A percentile compares a stretch with the other conserved stretches of the same genome.
These are phyloP conservation scores for Bucorvus abyssinicus DNA, from an alignment of 2,797 vertebrate genomes.

Conservation along the genomic window DNA sequence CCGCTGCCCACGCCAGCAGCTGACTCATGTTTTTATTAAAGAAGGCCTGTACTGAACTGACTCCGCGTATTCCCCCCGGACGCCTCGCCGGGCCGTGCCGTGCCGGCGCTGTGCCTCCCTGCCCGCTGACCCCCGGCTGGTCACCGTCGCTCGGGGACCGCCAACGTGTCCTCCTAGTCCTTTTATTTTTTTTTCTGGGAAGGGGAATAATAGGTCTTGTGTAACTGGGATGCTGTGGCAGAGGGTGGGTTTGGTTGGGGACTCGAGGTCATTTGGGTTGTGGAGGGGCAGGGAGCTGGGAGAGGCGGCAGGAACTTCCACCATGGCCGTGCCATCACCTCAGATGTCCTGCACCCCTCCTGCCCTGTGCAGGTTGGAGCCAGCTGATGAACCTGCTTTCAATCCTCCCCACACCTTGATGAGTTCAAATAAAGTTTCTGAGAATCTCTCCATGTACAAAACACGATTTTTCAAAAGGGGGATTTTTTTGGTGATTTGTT, in stretches of 20 bases:
- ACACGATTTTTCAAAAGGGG: fast-evolving
- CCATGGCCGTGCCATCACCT: fast-evolving
- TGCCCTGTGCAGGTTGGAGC: not conserved
- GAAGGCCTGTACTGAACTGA: conserved; percentile 49
- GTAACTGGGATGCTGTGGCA: not conserved
- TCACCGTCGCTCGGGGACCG: not conserved
- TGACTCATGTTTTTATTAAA: conserved; percentile 84
- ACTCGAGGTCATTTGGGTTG: not conserved
- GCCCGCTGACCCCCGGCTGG: not conserved
- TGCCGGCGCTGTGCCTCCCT: not conserved
- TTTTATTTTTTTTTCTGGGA: not conserved
- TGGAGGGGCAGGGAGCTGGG: not conserved
- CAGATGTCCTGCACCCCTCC: not conserved
- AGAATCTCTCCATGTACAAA: not conserved
- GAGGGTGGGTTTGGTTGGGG: not conserved
- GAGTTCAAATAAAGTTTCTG: not conserved
- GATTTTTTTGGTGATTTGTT: not conserved
- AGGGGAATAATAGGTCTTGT: not conserved
- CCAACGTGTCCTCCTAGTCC: not conserved
- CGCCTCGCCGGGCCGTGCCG: not conserved
- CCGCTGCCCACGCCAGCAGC: conserved; percentile 81
- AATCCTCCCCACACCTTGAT: not conserved
- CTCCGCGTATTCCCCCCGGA: not conserved
- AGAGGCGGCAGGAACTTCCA: not conserved
- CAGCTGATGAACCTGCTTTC: not conserved